Base-by-base conservation (phyloP, 1,140 invertebrate species). In the Lepidurus arcticus region DNA sequence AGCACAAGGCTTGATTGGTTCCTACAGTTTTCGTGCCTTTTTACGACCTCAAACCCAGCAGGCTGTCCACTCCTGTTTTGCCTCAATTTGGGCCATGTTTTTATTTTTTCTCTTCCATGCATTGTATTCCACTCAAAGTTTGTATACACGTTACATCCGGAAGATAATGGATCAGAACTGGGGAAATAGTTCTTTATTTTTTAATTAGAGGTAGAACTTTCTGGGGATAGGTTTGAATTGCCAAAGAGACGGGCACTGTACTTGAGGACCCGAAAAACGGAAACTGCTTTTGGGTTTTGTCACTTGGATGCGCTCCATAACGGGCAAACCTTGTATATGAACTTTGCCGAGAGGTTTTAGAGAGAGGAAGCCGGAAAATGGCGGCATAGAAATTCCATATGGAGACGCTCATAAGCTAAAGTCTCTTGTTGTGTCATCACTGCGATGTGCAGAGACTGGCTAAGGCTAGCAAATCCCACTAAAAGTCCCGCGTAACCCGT, bases 381-480 rank as follows among this genome's bases (percentile, higher is more conserved):
- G 53, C n/a, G 8, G 16, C 16, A 13, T 65, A 7, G 16, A n/a
- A 5, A 65, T 65, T 21, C 53, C 21, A 65, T 65, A 21, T n/a
- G 53, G 53, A 13, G 16, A 65, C 53, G 53, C 53, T 65, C 53
- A 21, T 65, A 65, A 65, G 53, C 21, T 65, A 21, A 65, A 65
- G 8, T 65, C 53, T 21, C 16, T 16, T 65, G 53, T 65, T 65
- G 53, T 65, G 53, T 65, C 53, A 65, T 65, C 53, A 65, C 53
- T 65, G 53, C 16, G 21, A 65, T 65, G 53, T 13, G 16, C 16
- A 13, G 53, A 7, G 53, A 21, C 53, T 65, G 53, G n/a, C 53
- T 65, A n/a, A 21, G 53, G 53, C 13, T 65, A 65, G 21, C 53
- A 65, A 65, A 65, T 65, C 53, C 53, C 53, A 65, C 53, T 65